phyloP scores from a whole-genome alignment of 1,140 invertebrate species.

The Lamellibrachia luymesi region DNA sequence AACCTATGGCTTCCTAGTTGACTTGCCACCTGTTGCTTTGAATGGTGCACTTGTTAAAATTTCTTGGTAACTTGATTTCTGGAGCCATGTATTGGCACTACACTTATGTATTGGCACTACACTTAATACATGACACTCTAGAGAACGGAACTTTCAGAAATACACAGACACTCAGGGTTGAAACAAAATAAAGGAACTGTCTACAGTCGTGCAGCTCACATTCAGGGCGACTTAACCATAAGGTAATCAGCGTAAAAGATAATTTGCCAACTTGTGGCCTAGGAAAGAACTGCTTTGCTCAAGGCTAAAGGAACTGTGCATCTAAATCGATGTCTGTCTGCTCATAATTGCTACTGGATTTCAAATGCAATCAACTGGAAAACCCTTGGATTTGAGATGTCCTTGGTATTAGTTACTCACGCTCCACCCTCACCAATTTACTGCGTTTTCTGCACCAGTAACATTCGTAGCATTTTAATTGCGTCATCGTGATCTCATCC shows the following conservation, averaged over 20 bases:
- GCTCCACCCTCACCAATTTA: not conserved
- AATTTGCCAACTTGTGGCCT: not conserved
- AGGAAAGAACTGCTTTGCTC: not conserved
- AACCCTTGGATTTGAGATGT: not conserved
- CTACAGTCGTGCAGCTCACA: not conserved
- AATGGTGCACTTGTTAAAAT: too few relatives aligned
- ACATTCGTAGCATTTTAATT: not conserved
- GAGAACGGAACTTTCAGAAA: too few relatives aligned
- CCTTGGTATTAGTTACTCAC: not conserved
- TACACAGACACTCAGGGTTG: too few relatives aligned
- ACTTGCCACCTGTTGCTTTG: not conserved
- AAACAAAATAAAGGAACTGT: not conserved
- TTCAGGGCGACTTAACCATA: not conserved
- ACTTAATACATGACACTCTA: too few relatives aligned
- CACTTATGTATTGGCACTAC: too few relatives aligned
- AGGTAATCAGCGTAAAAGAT: not conserved
- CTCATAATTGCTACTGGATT: not conserved
- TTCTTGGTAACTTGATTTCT: too few relatives aligned
- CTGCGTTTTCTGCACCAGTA: not conserved
- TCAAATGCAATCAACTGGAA: not conserved
- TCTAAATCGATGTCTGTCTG: not conserved
- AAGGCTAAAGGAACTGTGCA: not conserved
- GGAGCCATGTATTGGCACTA: too few relatives aligned
- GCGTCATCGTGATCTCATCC: not conserved
- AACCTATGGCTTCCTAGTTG: not conserved